These are phyloP conservation scores for Rhamphomyia laevipes DNA, from an alignment of 2,888 invertebrate genomes.

Conservation along the genomic window DNA sequence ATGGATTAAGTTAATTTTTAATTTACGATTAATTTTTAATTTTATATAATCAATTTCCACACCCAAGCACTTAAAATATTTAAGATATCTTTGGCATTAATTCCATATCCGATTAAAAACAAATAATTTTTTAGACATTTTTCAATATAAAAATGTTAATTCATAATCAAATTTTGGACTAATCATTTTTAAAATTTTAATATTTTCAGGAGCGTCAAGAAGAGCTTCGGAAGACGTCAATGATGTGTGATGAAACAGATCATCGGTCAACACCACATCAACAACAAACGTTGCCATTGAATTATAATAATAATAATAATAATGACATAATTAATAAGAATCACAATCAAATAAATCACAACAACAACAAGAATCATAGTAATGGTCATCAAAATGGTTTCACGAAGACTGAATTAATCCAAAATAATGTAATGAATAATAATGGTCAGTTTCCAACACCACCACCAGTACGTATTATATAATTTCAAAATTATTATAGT, in stretches of 20 bases:
- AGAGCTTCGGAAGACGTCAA: constrained; percentile 30
- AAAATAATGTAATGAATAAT: constrained; percentile 13
- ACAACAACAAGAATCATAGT: neutral
- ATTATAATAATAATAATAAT: neutral
- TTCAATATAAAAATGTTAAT: no score
- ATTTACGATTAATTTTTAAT: no score
- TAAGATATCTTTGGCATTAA: no score
- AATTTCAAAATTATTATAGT: neutral
- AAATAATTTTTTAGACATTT: no score
- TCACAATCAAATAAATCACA: neutral
- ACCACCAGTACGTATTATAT: constrained; percentile 25
- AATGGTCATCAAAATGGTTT: neutral
- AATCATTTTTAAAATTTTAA: no score
- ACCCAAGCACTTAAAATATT: no score
- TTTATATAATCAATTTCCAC: no score
- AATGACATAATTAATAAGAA: neutral
- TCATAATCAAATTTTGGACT: neutral
- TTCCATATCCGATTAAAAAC: no score
- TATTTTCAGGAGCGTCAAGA: constrained; percentile 30
- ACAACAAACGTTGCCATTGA: neutral
- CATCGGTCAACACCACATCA: constrained; percentile 21
- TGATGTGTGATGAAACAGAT: constrained; percentile 34
- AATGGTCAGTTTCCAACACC: constrained; percentile 19
- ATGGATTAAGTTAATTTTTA: no score
- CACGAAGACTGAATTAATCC: neutral